Evolutionary conservation across 2,113 vertebrate species (phyloP).

Genomic region (Heloderma charlesbogerti): DNA sequence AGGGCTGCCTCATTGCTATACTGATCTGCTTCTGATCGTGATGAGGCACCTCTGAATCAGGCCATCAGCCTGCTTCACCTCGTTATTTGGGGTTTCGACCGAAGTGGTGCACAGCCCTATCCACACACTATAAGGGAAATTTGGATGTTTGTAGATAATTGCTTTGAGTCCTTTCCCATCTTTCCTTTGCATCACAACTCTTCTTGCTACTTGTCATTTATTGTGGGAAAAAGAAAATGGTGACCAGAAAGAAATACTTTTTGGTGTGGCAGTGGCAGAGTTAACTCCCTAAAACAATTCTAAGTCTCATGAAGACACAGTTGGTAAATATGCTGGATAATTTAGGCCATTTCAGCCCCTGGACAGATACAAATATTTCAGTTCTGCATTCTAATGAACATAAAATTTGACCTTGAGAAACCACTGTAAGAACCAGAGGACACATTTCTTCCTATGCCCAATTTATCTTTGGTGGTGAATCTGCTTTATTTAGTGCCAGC

Average conservation of each 20-base stretch:
- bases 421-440: neutral
- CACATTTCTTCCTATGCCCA: neutral
- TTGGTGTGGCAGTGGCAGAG: neutral
- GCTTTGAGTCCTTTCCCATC: neutral
- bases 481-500: neutral
- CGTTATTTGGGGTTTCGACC: too few relatives aligned
- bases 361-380: neutral
- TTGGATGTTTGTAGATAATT: neutral
- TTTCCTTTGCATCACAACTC: neutral
- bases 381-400: neutral
- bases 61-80: too few relatives aligned
- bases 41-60: too few relatives aligned
- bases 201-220: neutral
- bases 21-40: too few relatives aligned
- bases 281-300: neutral
- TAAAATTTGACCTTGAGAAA: neutral
- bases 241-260: neutral
- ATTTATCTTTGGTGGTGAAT: conserved; percentile 4
- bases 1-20: too few relatives aligned
- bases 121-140: neutral
- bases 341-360: neutral
- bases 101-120: too few relatives aligned
- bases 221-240: neutral
- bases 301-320: neutral
- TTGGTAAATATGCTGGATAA: neutral